Evolutionary conservation across 2,797 vertebrate genomes (phyloP).

Genomic region (Cirrhinus mrigala): DNA sequence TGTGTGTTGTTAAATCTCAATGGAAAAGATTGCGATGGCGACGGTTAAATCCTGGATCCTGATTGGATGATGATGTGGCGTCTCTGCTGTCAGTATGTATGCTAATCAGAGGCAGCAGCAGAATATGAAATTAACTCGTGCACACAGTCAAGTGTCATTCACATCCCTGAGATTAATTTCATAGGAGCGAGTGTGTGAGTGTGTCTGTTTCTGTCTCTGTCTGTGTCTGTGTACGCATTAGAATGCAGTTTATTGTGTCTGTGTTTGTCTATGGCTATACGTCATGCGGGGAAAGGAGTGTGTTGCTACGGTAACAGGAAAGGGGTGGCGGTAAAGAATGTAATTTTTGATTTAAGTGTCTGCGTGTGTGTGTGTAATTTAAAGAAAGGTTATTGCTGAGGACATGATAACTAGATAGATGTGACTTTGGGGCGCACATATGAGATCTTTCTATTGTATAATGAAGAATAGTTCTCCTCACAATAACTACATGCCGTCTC

Average conservation of each 20-base stretch:
- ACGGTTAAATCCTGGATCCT: constrained; percentile 35
- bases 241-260: constrained; percentile 30
- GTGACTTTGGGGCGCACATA: constrained; percentile 26
- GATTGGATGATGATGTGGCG: constrained; percentile 54
- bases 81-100: constrained; percentile 33
- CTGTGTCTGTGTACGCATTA: constrained; percentile 24
- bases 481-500: not conserved
- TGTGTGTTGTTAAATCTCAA: constrained; percentile 1
- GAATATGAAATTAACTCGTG: constrained; percentile 47
- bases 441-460: constrained; percentile 35
- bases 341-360: constrained; percentile 44
- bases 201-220: not conserved
- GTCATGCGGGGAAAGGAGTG: constrained; percentile 29
- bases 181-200: constrained; percentile 19
- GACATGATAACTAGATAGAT: constrained; percentile 24
- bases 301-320: constrained; percentile 52
- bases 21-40: constrained; percentile 19
- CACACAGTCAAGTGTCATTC: constrained; percentile 57
- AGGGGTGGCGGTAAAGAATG: constrained; percentile 32
- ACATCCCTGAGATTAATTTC: constrained; percentile 54
- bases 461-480: constrained; percentile 33
- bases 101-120: constrained; percentile 48
- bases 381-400: constrained; percentile 21
- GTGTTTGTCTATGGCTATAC: constrained; percentile 47
- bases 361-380: constrained; percentile 42